Base-by-base conservation (phyloP, 2,888 invertebrate genomes). In the Agrotis exclamationis region DNA sequence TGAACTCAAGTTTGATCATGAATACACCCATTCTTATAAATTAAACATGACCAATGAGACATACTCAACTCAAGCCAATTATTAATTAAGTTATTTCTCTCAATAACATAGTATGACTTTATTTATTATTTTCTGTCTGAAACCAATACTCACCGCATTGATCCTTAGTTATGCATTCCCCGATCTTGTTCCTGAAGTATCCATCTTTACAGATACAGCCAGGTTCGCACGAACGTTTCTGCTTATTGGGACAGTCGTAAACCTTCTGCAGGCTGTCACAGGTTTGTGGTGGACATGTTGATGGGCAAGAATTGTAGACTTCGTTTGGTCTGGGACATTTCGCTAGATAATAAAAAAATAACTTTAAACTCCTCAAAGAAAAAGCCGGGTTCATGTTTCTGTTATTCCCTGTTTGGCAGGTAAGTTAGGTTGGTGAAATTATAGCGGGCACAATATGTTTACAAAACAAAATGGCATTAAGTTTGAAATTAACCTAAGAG, bases 241-340 rank as follows among this genome's bases (percentile, higher is more conserved):
- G 2, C 14, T 56, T 33, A 5, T 80, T 64, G 13, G 77, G 67
- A 63, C 85, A 83, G 14, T 9, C 9, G 44, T 81, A 79, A 50
- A n/a, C 48, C 71, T 6, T 66, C 14, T 67, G 76, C 2, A 86
- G 72, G 58, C 76, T 79, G 33, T 82, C 88, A 28, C 89, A 90
- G 7, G 79, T 83, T 65, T 77, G 82, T 11, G 88, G 83, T 14
- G 88, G 88, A 56, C 90, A 90, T 16, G 57, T 51, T 3, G 44
- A 58, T 0, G 85, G 79, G 63, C 89, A 90, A 9, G 39, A 3
- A 16, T 81, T 48, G 53, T 74, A 86, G 24, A 82, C 70, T 70
- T 87, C 79, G 16, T 88, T 33, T 0, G 62, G n/a, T 59, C 57
- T 18, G 13, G 54, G 14, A 45, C 82, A 82, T 47, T 28, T 28